Conservation (phyloP, 2,797 vertebrate species). For the Pseudochromis fuscus region DNA sequence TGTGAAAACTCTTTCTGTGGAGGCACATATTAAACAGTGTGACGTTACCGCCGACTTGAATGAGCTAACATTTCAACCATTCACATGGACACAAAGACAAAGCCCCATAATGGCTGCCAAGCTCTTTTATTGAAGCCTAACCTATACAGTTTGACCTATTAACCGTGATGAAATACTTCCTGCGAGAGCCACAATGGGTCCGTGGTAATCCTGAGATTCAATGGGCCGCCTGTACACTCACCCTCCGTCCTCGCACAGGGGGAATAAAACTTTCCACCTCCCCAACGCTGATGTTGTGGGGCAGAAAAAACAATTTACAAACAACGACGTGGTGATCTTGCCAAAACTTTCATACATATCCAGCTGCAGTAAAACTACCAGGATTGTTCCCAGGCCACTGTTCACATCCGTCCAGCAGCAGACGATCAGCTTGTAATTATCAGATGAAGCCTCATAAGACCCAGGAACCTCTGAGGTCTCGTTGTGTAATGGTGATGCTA, state of each 20-base stretch:
- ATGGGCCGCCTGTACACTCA: constrained; percentile 51
- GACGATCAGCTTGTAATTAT: constrained; percentile 67
- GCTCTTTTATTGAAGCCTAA: constrained; percentile 63
- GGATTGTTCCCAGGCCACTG: constrained; percentile 7
- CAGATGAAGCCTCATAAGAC: constrained; percentile 57
- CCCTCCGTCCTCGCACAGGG: constrained; percentile 3
- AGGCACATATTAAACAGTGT: not conserved
- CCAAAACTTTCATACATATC: constrained; percentile 27
- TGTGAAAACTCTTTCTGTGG: not conserved
- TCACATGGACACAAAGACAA: constrained; percentile 65
- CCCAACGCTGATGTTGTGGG: not conserved
- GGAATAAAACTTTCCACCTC: constrained; percentile 13
- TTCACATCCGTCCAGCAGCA: constrained; percentile 37
- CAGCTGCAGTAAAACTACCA: constrained; percentile 14
- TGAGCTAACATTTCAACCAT: constrained; percentile 30
- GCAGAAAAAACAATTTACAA: too few relatives aligned
- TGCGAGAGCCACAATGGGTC: constrained; percentile 73
- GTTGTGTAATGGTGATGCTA: constrained; percentile 70
- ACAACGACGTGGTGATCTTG: too few relatives aligned
- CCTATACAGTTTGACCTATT: constrained; percentile 77
- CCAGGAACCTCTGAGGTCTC: constrained; percentile 59
- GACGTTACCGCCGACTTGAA: constrained; percentile 28
- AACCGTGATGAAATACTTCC: constrained; percentile 78
- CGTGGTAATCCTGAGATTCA: constrained; percentile 74
- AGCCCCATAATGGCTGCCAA: constrained; percentile 49